Evolutionary conservation across 2,113 vertebrate species (phyloP).

Genomic region (Suncus etruscus): DNA sequence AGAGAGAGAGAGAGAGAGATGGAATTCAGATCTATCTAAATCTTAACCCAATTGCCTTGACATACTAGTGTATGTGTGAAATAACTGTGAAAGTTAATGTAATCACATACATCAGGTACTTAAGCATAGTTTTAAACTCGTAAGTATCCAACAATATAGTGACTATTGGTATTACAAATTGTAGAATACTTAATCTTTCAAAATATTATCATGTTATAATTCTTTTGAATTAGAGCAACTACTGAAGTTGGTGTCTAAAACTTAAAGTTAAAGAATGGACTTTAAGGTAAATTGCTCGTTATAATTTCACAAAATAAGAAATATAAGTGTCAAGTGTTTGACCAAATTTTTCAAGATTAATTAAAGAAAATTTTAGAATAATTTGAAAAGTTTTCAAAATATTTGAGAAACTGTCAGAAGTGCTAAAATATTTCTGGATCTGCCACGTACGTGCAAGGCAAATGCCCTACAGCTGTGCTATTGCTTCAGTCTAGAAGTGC

Average conservation of each 20-base stretch:
- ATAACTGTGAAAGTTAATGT: no score
- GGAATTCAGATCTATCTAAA: not conserved
- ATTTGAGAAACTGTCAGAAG: not conserved
- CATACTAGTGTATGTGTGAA: not conserved
- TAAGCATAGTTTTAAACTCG: rapidly evolving
- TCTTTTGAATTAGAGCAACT: not conserved
- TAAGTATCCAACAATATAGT: not conserved
- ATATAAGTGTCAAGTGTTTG: not conserved
- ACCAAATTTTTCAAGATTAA: not conserved
- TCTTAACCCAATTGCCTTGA: not conserved
- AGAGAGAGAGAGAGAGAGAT: not conserved
- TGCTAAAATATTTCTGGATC: conserved; percentile 22
- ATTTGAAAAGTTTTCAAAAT: not conserved
- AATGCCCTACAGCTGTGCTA: no score
- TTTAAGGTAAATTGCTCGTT: not conserved
- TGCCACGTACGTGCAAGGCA: no score
- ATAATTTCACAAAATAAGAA: not conserved
- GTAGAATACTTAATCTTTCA: not conserved
- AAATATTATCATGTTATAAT: not conserved
- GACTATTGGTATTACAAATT: not conserved
- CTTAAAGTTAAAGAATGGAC: not conserved
- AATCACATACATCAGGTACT: not conserved
- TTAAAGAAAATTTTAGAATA: not conserved
- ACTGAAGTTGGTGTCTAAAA: no score
- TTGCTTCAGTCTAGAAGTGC: no score